Evolutionary conservation across 2,113 vertebrate species (phyloP), one percentile per base, ranked within the genome.

Genomic region (Hucho hucho): DNA sequence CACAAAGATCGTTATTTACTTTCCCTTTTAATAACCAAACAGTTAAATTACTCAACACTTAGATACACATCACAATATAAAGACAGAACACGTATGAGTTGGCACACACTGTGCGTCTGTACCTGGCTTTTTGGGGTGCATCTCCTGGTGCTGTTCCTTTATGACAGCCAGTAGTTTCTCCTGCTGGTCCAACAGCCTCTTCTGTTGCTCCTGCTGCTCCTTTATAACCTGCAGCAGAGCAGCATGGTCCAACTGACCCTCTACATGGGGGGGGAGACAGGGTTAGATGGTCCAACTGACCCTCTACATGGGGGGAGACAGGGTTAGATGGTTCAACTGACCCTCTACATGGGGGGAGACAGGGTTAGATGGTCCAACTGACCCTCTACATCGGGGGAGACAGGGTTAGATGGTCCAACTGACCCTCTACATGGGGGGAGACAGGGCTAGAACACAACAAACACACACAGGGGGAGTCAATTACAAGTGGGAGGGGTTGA

Each of bases 81-180:
- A 61, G 58, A 78, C 37, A 26, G 49, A 53, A 53, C 58, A 24
- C 28, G 61, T 28, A 6, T n/a, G 4, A 66, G 56, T 3, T 26
- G 6, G 4, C 20, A 49, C 2, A 49, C 58, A 1, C 16, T 56
- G 64, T 77, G 56, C 20, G 77, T 37, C 13, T 20, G n/a, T 59
- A 83, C 83, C 87, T 20, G 91, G 89, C 49, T 79, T 84, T 78
- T 94, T 96, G 88, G 97, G 97, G 89, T 96, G 97, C 73, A 98
- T 98, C 90, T 99, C 97, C 89, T 98, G 98, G 92, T 99, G 97
- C 81, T 99, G 98, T 80, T 99, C 96, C 71, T 98, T 92, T 0
- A 99, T 97, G 13, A 99, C 96, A 0, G 95, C 96, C 69, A 99
- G 87, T 7, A 99, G 92, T 78, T 98, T 98, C 63, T 96, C 97